Evolutionary conservation across 2,888 invertebrate species (phyloP), one percentile per base, ranked within the genome.

Genomic region (Chalcosyrphus nemorum): DNA sequence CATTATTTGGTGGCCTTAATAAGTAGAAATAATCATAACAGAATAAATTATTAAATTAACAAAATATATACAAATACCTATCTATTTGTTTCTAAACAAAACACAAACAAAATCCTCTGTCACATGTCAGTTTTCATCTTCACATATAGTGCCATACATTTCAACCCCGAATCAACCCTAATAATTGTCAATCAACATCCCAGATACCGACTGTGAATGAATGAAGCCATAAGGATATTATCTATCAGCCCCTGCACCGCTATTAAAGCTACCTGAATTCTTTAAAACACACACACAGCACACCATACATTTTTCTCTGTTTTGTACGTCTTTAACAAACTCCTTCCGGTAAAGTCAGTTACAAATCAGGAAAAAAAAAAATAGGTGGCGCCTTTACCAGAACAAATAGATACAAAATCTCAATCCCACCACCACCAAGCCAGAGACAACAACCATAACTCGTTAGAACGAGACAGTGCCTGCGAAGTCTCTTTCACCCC

Each of bases 261-360:
- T 24, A 52, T 76, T 68, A 59, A 76, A 76, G 76, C 50, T 54
- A 68, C 74, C 38, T 57, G 52, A 68, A 45, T 35, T 61, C 66
- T 72, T 78, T 27, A 72, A 78, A 50, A 61, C 3, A 27, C 24
- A 24, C 24, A 24, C 24, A 24, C 3, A 24, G n/a, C n/a, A n/a
- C n/a, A n/a, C n/a, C n/a, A n/a, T n/a, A n/a, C 1, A 4, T 15
- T 57, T 43, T 24, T 59, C 19, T 54, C 17, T 68, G 43, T 66
- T n/a, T 24, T 24, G 24, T 72, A 50, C 54, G 24, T 68, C 61
- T 66, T 66, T 47, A 45, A 57, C 32, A 68, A 66, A 76, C 17
- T 38, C 38, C 50, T 70, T 74, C 74, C 84, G 57, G 61, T 66
- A 75, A 84, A 78, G 84, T 84, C 84, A 70, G 17, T 59, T 74